Percentiles rank a stretch among this genome's conserved stretches.
These are phyloP conservation scores for Pampusana beccarii DNA, from an alignment of 2,113 vertebrate species.

Conservation along the genomic window DNA sequence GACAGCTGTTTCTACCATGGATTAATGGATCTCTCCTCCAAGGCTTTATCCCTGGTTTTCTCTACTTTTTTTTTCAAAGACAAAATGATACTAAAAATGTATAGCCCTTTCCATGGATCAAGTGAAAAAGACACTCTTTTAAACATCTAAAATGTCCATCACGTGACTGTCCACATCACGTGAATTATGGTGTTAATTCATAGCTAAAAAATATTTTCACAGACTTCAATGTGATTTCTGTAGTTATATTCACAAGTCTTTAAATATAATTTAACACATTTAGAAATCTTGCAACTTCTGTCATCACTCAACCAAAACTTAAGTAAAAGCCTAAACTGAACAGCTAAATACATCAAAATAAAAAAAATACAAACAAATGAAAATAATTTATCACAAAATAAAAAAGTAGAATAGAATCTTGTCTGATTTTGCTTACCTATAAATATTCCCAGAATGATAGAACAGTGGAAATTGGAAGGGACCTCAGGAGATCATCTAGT, in stretches of 20 bases:
- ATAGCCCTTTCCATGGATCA: not conserved
- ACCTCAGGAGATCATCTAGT: not conserved
- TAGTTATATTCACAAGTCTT: conserved; percentile 37
- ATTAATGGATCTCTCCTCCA: not conserved
- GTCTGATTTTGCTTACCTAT: not conserved
- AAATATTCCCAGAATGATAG: not conserved
- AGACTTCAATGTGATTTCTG: conserved; percentile 5
- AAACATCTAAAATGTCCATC: not conserved
- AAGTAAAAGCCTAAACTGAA: conserved; percentile 5
- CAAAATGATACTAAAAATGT: not conserved
- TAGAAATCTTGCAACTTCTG: conserved; percentile 14
- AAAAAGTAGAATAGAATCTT: not conserved
- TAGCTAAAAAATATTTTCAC: conserved; percentile 32
- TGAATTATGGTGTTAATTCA: conserved; percentile 17
- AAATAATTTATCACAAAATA: not conserved
- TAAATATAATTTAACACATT: conserved; percentile 53
- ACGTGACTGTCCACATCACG: not conserved
- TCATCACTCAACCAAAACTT: not conserved
- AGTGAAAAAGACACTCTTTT: not conserved
- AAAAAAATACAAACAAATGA: not conserved
- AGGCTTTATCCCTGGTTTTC: not conserved
- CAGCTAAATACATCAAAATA: not conserved
- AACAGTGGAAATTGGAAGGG: not conserved
- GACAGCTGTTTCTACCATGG: not conserved
- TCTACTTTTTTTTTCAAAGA: not conserved